Evolutionary conservation across 35 echinoderm and acorn worm species (phyloP).

Genomic region (Stichopus chloronotus): DNA sequence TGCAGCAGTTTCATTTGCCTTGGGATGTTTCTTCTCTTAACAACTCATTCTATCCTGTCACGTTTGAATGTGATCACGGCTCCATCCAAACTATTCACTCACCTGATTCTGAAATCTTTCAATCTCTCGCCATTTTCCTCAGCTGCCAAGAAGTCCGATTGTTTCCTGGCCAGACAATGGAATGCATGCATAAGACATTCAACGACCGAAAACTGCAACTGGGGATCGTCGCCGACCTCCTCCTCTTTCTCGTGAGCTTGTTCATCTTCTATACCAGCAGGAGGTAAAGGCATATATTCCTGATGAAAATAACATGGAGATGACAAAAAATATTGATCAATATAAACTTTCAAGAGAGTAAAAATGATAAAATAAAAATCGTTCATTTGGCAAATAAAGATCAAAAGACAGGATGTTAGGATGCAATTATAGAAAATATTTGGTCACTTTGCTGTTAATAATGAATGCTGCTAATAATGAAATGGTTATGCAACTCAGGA

Average conservation of each 20-base stretch:
- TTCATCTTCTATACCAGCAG: conserved; percentile 42
- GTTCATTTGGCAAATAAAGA: too few relatives aligned
- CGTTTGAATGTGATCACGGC: too few relatives aligned
- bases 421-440: too few relatives aligned
- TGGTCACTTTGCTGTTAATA: too few relatives aligned
- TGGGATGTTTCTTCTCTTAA: too few relatives aligned
- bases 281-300: conserved; percentile 97
- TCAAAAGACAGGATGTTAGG: too few relatives aligned
- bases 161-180: conserved; percentile 84
- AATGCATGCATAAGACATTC: conserved; percentile 98
- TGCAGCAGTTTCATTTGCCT: too few relatives aligned
- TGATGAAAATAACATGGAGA: neutral
- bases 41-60: too few relatives aligned
- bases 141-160: conserved; percentile 78
- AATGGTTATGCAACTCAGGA: too few relatives aligned
- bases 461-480: too few relatives aligned
- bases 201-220: conserved; percentile 94
- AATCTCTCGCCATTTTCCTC: conserved; percentile 86
- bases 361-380: too few relatives aligned
- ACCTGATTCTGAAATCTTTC: conserved; percentile 98
- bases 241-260: conserved; percentile 47
- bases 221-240: conserved; percentile 71
- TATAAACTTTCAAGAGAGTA: neutral
- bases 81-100: neutral
- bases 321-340: too few relatives aligned